A percentile compares a stretch with the other conserved stretches of the same genome.
Evolutionary conservation across 2,797 vertebrate genomes (phyloP).

Genomic region (Siniperca scherzeri): DNA sequence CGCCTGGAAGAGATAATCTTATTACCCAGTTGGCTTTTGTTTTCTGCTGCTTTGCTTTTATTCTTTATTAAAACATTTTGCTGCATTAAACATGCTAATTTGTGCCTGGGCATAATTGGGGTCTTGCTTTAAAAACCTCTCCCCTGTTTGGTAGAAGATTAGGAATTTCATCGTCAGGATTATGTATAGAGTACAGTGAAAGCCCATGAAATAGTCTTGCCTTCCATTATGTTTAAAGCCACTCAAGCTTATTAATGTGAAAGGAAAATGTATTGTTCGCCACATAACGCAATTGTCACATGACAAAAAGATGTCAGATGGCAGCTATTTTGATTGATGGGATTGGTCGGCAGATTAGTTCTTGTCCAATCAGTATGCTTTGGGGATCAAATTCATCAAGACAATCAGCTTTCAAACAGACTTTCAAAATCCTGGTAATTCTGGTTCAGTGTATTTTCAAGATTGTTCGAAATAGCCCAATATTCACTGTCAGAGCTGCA

Average conservation of each 20-base stretch:
- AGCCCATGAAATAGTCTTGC: conserved; percentile 83
- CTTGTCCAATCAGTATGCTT: conserved; percentile 52
- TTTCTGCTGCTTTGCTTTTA: conserved; percentile 82
- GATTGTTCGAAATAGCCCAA: conserved; percentile 54
- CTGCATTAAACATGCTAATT: conserved; percentile 86
- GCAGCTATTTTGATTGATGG: conserved; percentile 68
- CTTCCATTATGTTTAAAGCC: conserved; percentile 84
- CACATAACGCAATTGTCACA: conserved; percentile 71
- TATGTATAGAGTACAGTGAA: conserved; percentile 80
- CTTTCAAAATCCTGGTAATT: conserved; percentile 47
- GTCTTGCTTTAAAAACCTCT: conserved; percentile 83
- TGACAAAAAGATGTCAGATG: conserved; percentile 78
- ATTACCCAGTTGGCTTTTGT: conserved; percentile 86
- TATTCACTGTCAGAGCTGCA: conserved; percentile 38
- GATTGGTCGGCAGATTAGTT: conserved; percentile 65
- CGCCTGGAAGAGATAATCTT: conserved; percentile 84
- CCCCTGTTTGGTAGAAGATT: conserved; percentile 86
- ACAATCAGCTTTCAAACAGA: conserved; percentile 65
- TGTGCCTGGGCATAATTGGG: conserved; percentile 83
- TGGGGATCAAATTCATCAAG: conserved; percentile 65
- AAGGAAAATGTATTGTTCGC: conserved; percentile 80
- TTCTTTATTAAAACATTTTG: conserved; percentile 87
- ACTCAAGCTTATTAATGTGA: conserved; percentile 84
- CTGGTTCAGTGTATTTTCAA: conserved; percentile 52
- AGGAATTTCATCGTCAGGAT: conserved; percentile 86